Evolutionary conservation across 2,888 invertebrate species (phyloP).

Genomic region (Drosophila trichaetosa): DNA sequence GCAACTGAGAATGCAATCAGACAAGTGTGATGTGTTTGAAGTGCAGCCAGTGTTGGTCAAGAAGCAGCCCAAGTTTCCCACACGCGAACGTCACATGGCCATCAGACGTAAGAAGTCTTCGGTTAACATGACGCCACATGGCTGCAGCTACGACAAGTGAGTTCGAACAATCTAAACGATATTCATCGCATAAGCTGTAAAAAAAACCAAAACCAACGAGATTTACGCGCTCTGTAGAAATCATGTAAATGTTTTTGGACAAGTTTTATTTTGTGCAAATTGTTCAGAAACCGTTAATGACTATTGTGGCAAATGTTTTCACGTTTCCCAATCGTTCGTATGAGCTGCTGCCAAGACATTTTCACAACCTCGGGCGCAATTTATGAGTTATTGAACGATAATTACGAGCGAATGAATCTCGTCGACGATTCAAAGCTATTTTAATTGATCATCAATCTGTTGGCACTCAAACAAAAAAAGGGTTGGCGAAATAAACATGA

Average conservation of each 20-base stretch:
- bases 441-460: slow-evolving; percentile 78
- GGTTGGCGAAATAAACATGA: slow-evolving; percentile 21
- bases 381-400: slow-evolving; percentile 68
- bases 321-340: slow-evolving; percentile 34
- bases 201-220: not conserved
- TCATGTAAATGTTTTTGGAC: slow-evolving; percentile 19
- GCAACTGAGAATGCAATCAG: slow-evolving; percentile 53
- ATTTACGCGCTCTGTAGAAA: not conserved
- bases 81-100: slow-evolving; percentile 89
- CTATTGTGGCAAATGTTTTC: slow-evolving; percentile 29
- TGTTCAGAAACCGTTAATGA: slow-evolving; percentile 29
- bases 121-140: slow-evolving; percentile 42
- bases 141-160: slow-evolving; percentile 39
- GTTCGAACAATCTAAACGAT: slow-evolving; percentile 22
- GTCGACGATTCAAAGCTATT: slow-evolving; percentile 54
- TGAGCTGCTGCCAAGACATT: slow-evolving; percentile 12
- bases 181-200: slow-evolving; percentile 10
- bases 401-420: slow-evolving; percentile 64
- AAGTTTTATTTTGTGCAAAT: slow-evolving; percentile 7
- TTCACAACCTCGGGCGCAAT: slow-evolving; percentile 33
- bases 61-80: slow-evolving; percentile 89
- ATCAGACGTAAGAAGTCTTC: slow-evolving; percentile 87
- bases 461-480: slow-evolving; percentile 21
- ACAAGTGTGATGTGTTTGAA: slow-evolving; percentile 66
- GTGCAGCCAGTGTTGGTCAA: slow-evolving; percentile 85